A percentile compares a stretch with the other conserved stretches of the same genome.
Evolutionary conservation across 2,797 vertebrate genomes (phyloP).

Genomic region (Acestrorhynchus altus): DNA sequence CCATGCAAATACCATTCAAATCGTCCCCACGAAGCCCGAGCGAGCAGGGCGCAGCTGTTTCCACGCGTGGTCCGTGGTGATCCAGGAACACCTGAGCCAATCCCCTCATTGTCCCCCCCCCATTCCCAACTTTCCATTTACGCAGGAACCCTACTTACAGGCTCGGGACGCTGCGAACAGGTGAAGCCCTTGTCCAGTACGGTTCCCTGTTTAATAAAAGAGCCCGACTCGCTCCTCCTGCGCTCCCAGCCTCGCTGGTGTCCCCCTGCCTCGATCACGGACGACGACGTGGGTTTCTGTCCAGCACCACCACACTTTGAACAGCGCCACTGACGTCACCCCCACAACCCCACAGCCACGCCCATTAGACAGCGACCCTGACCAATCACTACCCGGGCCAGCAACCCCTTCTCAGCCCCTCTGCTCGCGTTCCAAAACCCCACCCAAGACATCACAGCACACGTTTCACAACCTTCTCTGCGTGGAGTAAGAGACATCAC

Average conservation of each 20-base stretch:
- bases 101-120: constrained; percentile 5
- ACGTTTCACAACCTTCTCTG: background rate
- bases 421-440: background rate
- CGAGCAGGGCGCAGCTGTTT: constrained; percentile 44
- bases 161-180: constrained; percentile 2
- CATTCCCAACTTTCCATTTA: constrained; percentile 30
- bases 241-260: constrained; percentile 48
- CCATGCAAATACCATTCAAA: constrained; percentile 82
- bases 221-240: background rate
- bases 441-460: background rate
- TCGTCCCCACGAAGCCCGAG: constrained; percentile 55
- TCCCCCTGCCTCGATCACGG: constrained; percentile 40
- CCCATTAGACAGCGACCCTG: constrained; percentile 60
- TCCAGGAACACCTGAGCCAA: constrained; percentile 5
- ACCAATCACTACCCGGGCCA: background rate
- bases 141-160: constrained; percentile 45
- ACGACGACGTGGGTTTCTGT: constrained; percentile 63
- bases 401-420: constrained; percentile 19
- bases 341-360: constrained; percentile 66
- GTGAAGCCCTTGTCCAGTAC: constrained; percentile 7
- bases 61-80: constrained; percentile 23
- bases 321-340: constrained; percentile 82
- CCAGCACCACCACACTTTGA: constrained; percentile 79
- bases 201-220: constrained; percentile 14
- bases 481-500: too few relatives aligned